phyloP scores from a whole-genome alignment of 1,140 invertebrate species.

The Eumaeus atala region DNA sequence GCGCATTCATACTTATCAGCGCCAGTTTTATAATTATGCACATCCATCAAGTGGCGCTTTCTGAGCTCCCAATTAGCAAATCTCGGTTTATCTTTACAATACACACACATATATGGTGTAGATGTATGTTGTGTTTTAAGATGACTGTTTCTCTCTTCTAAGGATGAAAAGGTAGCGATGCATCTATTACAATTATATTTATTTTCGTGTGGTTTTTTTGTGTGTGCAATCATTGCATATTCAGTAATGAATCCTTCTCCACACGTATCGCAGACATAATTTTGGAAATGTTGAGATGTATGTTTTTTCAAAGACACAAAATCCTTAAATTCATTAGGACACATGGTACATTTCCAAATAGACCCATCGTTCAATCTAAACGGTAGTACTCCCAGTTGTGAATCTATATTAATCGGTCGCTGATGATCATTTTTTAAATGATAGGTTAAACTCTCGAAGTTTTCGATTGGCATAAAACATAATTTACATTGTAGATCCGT shows the following conservation, averaged over 20 bases:
- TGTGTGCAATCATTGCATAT: slow-evolving; percentile 59
- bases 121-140: slow-evolving; percentile 62
- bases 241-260: slow-evolving; percentile 63
- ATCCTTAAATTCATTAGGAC: slow-evolving; percentile 59
- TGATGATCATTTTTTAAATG: slow-evolving; percentile 59
- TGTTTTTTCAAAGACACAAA: slow-evolving; percentile 56
- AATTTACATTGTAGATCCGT: slow-evolving; percentile 63
- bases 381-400: slow-evolving; percentile 51
- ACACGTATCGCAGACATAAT: slow-evolving; percentile 63
- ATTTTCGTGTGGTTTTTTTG: slow-evolving; percentile 62
- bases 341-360: slow-evolving; percentile 58
- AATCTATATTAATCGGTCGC: slow-evolving; percentile 49
- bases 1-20: slow-evolving; percentile 58
- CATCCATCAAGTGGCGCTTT: slow-evolving; percentile 56
- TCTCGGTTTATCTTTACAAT: slow-evolving; percentile 57
- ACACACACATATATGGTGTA: slow-evolving; percentile 53
- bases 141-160: slow-evolving; percentile 58
- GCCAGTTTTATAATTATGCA: slow-evolving; percentile 57
- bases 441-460: slow-evolving; percentile 44
- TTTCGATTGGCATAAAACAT: slow-evolving; percentile 48
- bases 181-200: slow-evolving; percentile 60
- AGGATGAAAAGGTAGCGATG: slow-evolving; percentile 49
- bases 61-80: slow-evolving; percentile 60
- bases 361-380: slow-evolving; percentile 55
- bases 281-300: slow-evolving; percentile 56